These are phyloP conservation scores for Meloe dianella DNA, from an alignment of 2,888 invertebrate species.

Conservation along the genomic window DNA sequence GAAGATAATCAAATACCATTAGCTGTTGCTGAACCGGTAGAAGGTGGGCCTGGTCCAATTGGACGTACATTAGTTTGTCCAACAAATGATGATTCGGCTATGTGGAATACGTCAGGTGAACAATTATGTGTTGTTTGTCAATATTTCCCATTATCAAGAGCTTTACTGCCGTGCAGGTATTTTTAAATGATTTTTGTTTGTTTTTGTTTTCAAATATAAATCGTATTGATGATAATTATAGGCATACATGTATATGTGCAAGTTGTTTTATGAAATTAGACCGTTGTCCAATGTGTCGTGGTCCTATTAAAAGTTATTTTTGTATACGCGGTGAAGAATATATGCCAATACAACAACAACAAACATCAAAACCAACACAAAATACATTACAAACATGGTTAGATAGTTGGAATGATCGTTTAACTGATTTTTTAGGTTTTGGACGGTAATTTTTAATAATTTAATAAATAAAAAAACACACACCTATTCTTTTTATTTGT, in stretches of 20 bases:
- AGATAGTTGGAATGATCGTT: constrained; percentile 72
- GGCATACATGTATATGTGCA: constrained; percentile 85
- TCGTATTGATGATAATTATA: constrained; percentile 40
- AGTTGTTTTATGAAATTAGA: constrained; percentile 81
- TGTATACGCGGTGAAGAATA: constrained; percentile 81
- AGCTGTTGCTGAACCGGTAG: constrained; percentile 64
- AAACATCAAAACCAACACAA: constrained; percentile 35
- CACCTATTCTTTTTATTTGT: constrained; percentile 7
- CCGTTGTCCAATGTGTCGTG: constrained; percentile 86
- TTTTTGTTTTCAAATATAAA: constrained; percentile 6
- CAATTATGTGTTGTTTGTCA: constrained; percentile 85
- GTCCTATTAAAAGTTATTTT: constrained; percentile 83
- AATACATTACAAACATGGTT: constrained; percentile 61
- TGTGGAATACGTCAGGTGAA: constrained; percentile 66
- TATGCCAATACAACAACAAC: constrained; percentile 60
- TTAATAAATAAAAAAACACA: constrained; percentile 13
- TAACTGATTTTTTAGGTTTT: constrained; percentile 78
- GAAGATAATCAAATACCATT: constrained; percentile 62
- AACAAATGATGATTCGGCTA: constrained; percentile 58
- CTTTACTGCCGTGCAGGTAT: constrained; percentile 76
- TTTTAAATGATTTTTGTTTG: not conserved
- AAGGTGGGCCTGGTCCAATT: constrained; percentile 56
- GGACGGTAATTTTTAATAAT: constrained; percentile 58
- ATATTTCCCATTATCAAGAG: constrained; percentile 76
- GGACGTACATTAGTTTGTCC: constrained; percentile 54